A percentile compares a stretch with the other conserved stretches of the same genome.
Conservation (phyloP, 2,888 invertebrate genomes). For the Orthosia cruda region DNA sequence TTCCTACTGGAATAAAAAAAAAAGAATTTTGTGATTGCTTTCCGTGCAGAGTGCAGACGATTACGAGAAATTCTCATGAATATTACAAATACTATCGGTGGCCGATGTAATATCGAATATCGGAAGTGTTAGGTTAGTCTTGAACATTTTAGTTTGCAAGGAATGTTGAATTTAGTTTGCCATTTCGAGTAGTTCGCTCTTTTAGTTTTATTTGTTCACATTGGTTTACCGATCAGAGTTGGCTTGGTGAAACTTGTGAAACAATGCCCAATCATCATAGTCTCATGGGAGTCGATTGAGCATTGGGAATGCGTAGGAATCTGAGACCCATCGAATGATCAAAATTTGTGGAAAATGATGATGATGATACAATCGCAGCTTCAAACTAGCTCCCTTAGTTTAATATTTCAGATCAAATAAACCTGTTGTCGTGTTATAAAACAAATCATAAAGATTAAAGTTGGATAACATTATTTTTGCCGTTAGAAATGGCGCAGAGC, state of each 20-base stretch:
- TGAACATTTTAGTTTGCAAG: conserved; percentile 37
- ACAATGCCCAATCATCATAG: too few species aligned
- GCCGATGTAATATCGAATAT: conserved; percentile 38
- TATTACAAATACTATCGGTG: conserved; percentile 52
- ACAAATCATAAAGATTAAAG: conserved; percentile 45
- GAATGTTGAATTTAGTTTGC: conserved; percentile 45
- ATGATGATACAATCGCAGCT: too few species aligned
- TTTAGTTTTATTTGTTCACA: conserved; percentile 46
- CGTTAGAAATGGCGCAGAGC: conserved; percentile 41
- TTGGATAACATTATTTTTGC: conserved; percentile 49
- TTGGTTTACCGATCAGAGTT: neutral
- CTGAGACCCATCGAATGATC: too few species aligned
- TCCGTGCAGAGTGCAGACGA: conserved; percentile 31
- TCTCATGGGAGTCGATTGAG: too few species aligned
- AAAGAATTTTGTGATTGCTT: conserved; percentile 55
- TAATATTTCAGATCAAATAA: neutral
- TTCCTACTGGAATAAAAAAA: conserved; percentile 12
- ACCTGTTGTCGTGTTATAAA: conserved; percentile 24
- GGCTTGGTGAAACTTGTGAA: neutral
- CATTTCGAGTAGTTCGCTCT: conserved; percentile 35
- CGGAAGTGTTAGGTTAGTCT: conserved; percentile 38
- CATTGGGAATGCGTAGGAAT: too few species aligned
- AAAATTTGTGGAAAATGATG: too few species aligned
- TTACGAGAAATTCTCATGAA: conserved; percentile 55
- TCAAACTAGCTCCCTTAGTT: too few species aligned